Percentiles rank a stretch among this genome's conserved stretches.
These are phyloP conservation scores for Caenorhabditis virilis DNA, from an alignment of 2,888 invertebrate species.

Conservation along the genomic window DNA sequence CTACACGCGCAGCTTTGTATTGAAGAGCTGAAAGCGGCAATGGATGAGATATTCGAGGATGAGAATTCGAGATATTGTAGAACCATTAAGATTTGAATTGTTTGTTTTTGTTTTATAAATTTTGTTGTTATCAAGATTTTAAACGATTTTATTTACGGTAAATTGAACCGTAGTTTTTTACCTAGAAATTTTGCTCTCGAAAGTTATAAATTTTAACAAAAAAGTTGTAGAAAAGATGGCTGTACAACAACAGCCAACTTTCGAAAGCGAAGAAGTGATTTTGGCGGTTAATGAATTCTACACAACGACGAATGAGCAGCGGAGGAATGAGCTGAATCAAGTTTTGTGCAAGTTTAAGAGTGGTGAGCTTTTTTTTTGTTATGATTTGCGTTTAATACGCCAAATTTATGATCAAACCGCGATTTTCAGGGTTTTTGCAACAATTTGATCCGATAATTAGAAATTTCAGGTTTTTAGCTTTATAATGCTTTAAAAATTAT, in stretches of 20 bases:
- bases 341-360: slow-evolving; percentile 43
- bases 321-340: slow-evolving; percentile 36
- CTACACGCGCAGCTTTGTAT: slow-evolving; percentile 59
- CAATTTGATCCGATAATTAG: too few species aligned
- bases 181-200: background rate
- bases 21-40: slow-evolving; percentile 49
- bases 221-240: slow-evolving; percentile 5
- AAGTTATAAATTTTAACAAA: background rate
- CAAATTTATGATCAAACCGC: too few species aligned
- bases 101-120: slow-evolving; percentile 4
- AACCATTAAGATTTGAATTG: slow-evolving; percentile 1
- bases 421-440: too few species aligned
- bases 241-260: background rate
- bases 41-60: slow-evolving; percentile 14
- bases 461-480: too few species aligned
- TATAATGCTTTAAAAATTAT: too few species aligned
- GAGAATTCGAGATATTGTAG: slow-evolving; percentile 17
- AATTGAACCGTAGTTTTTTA: background rate
- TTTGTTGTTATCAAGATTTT: slow-evolving; percentile 12
- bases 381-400: too few species aligned
- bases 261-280: slow-evolving; percentile 16
- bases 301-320: slow-evolving; percentile 31
- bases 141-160: slow-evolving; percentile 1
- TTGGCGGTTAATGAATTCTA: slow-evolving; percentile 49
- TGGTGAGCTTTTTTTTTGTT: too few species aligned